These are phyloP conservation scores for Paedocypris micromegethes DNA, from an alignment of 2,797 vertebrate genomes.

Conservation along the genomic window DNA sequence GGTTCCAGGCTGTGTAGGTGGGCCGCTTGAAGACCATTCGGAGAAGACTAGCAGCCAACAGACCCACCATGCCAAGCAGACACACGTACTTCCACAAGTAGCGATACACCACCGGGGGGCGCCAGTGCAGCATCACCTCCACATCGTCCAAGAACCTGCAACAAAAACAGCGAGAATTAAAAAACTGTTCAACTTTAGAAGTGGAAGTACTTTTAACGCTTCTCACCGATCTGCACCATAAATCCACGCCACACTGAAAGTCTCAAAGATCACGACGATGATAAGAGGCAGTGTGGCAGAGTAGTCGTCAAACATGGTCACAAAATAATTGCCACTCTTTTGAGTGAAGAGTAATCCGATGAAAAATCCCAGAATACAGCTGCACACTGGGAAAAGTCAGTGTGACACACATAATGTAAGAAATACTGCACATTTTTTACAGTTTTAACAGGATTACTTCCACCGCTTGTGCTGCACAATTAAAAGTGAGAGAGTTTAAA, in stretches of 20 bases:
- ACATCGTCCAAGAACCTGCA: conserved; percentile 76
- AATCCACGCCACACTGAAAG: conserved; percentile 74
- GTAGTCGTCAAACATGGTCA: conserved; percentile 78
- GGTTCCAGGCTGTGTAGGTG: conserved; percentile 77
- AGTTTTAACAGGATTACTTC: no score
- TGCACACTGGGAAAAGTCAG: conserved; percentile 57
- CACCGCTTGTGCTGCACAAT: no score
- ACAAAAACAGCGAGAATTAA: background rate
- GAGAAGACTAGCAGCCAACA: conserved; percentile 66
- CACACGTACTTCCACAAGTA: conserved; percentile 79
- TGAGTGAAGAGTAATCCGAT: conserved; percentile 76
- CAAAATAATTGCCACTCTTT: conserved; percentile 77
- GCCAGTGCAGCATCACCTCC: conserved; percentile 68
- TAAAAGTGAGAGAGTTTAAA: no score
- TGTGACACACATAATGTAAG: conserved; percentile 12
- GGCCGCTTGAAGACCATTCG: conserved; percentile 63
- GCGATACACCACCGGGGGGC: conserved; percentile 69
- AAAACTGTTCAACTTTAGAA: background rate
- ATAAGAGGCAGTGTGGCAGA: conserved; percentile 73
- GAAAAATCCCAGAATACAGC: conserved; percentile 72
- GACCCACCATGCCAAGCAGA: conserved; percentile 66
- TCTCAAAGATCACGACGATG: conserved; percentile 74
- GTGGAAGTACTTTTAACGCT: background rate
- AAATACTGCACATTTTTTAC: background rate
- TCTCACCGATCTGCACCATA: conserved; percentile 78